Base-by-base conservation (phyloP, 2,113 vertebrate species). In the Corythornis vintsioides region DNA sequence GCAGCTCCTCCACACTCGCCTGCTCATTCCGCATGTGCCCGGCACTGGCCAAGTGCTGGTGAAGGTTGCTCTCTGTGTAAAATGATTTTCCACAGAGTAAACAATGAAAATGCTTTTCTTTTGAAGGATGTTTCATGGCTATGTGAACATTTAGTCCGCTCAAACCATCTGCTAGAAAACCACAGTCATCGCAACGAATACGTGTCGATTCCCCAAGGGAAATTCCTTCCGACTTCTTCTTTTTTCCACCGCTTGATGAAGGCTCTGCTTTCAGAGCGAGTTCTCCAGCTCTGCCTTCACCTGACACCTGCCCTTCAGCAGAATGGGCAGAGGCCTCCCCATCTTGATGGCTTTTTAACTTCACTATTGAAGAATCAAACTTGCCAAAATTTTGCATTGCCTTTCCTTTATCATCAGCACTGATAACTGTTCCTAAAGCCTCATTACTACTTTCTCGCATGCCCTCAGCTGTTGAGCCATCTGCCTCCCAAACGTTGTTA, bases 71-170 rank as follows among this genome's bases (percentile, higher is more conserved):
- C 90, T 99, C 99, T 0, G 98, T 99, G 95, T 99, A 99, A 97
- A 99, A 99, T 3, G 99, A 99, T 95, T 99, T 99, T 56, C 99
- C 99, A 48, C 99, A 99, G 15, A 99, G 98, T 92, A 99, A 93
- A 93, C 99, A 99, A 83, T 99, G 99, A 84, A 99, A 99, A 91
- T 99, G 98, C 74, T 99, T 99, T 97, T 99, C 99, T 87, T 99
- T 99, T 42, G 98, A 98, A 15, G 99, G 99, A 92, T 99, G 99
- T 90, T 99, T 99, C 99, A 99, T 99, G 43, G 99, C 98, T 93
- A 99, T 99, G 96, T 99, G 99, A 77, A 99, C 99, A 57, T 99
- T 99, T 87, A 99, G 98, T 73, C 99, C 99, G 24, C 98, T 99
- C 79, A 99, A 94, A 47, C 99, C 99, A 48, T 99, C 99, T 5